Base-by-base conservation (phyloP, 2,888 invertebrate species). In the Archips xylosteana region DNA sequence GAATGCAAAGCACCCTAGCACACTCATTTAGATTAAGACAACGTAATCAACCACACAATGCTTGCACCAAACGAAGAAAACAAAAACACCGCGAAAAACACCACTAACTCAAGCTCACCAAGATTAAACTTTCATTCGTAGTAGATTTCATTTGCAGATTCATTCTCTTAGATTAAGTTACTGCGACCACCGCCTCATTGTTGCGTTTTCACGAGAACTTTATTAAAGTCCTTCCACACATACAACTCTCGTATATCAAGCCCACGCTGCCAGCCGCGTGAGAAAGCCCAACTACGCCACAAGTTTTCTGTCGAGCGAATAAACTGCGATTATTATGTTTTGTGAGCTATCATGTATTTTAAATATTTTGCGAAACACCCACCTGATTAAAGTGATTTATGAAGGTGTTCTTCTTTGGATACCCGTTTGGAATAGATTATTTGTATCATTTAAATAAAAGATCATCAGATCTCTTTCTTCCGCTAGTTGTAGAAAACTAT, bases 101-200 rank as follows among this genome's bases (percentile, higher is more conserved):
- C 72, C 76, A 78, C 74, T 73, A 79, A 77, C 78, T 77, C 78
- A 78, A 78, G 73, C 72, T 67, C 66, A 47, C 68, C 81, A 79
- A 87, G 87, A 89, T 89, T 87, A 89, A 87, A 84, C 81, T 80
- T 59, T 78, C 83, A 80, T 82, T 83, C 80, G 85, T 67, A 63
- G 71, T 81, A 88, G 88, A 90, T 89, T 89, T 87, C 86, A 88
- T 88, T 89, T 87, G 85, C 84, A 87, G 85, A 89, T 88, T 87
- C 87, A 87, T 89, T 89, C 88, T 87, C 87, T 87, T 87, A 88
- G 88, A 90, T 91, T 88, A 89, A 90, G 87, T 90, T 89, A 85
- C 85, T 88, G 85, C 83, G 80, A 78, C 85, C 83, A 84, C 83
- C 82, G 81, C 79, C 76, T 85, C 86, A 90, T 89, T 90, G 90